Evolutionary conservation across 2,113 vertebrate species (phyloP).

Genomic region (Tyto alba): DNA sequence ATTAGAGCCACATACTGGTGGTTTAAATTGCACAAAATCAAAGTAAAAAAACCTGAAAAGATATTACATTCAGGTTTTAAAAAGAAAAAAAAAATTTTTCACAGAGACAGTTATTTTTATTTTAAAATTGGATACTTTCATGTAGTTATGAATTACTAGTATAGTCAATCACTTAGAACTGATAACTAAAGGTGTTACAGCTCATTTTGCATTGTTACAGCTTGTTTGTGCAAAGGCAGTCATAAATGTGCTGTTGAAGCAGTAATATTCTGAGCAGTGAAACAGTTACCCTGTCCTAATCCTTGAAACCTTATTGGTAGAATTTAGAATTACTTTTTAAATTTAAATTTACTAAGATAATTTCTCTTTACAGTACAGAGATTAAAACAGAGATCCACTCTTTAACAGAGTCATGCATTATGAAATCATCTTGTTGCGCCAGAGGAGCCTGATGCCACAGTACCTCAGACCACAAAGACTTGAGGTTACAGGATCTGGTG

Average conservation of each 20-base stretch:
- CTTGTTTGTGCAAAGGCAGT: background rate
- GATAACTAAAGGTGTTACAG: background rate
- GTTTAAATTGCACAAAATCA: conserved; percentile 2
- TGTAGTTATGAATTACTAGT: conserved; percentile 29
- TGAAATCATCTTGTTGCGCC: background rate
- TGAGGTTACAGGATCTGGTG: background rate
- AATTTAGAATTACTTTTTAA: background rate
- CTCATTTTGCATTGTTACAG: too few relatives aligned
- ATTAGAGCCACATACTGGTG: conserved; percentile 15
- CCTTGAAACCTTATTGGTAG: background rate
- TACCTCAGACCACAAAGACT: background rate
- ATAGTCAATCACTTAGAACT: background rate
- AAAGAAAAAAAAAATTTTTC: conserved; percentile 36
- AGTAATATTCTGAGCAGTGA: background rate
- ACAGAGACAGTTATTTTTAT: conserved; percentile 45
- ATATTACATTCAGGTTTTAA: conserved; percentile 35
- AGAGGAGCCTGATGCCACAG: background rate
- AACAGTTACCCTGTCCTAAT: background rate
- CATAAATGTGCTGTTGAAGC: background rate
- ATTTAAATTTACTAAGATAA: background rate
- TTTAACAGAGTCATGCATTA: background rate
- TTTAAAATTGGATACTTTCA: conserved; percentile 35
- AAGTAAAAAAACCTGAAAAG: conserved; percentile 20
- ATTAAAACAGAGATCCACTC: background rate
- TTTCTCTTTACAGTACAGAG: background rate